Base-by-base conservation (phyloP, 1,140 invertebrate species). In the Monochamus saltuarius region DNA sequence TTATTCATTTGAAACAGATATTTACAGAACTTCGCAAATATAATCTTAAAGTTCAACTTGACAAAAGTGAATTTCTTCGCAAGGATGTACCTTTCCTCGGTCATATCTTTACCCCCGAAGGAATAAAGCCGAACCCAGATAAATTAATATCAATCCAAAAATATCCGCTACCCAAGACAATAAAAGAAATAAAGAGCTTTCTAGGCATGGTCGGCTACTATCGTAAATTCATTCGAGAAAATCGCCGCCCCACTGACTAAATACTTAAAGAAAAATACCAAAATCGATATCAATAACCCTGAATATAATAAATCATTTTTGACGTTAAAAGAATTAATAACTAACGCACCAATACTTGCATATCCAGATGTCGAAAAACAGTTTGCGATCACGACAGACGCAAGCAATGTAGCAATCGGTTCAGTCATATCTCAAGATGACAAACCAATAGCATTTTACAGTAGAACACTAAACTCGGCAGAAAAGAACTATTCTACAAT, bases 351-450 rank as follows among this genome's bases (percentile, higher is more conserved):
- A 0, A 39, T 78, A 0, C 29, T 78, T 1, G 16, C 46, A 59
- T 65, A 59, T 43, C 64, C 67, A 58, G 70, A 78, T 58, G 76
- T 75, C 42, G 19, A 54, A 0, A 61, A 75, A 65, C 49, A 58
- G n/a, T 79, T 79, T 61, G 61, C 62, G 1, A 22, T 78, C 13
- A 76, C 70, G 0, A 76, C 73, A 1, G 78, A 79, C 40, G 77
- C 76, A 1, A 71, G 65, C 7, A 70, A 75, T 17, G 56, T 60
- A 17, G 76, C 75, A 0, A 54, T 79, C 0, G 77, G 75, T 9
- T 67, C 67, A 2, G 71, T 79, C 0, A 51, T 80, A 17, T 73
- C 67, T n/a, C n/a, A n/a, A n/a, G n/a, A n/a, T n/a, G n/a, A n/a
- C n/a, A n/a, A n/a, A n/a, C 17, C 71, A 73, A 35, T 29, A 29